phyloP scores from a whole-genome alignment of 2,797 vertebrate genomes.

The Coluber constrictor region DNA sequence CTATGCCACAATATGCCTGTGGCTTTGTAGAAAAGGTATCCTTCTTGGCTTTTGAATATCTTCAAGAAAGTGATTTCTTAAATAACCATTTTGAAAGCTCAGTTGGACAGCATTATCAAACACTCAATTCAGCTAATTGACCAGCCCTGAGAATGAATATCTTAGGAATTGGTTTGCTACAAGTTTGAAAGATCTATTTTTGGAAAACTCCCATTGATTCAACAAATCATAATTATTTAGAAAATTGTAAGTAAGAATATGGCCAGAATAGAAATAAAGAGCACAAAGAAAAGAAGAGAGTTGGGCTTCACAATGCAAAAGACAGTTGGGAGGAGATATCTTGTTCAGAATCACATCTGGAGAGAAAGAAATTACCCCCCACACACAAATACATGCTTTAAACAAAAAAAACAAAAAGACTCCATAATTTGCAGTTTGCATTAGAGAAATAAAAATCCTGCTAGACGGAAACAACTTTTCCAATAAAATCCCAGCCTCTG shows the following conservation, averaged over 20 bases:
- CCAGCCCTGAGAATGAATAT: not conserved
- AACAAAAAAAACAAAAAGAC: not conserved
- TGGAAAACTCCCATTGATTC: not conserved
- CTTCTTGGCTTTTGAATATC: not conserved
- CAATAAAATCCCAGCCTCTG: not conserved
- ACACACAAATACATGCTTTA: not conserved
- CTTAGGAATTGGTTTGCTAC: not conserved
- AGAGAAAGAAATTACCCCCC: not conserved
- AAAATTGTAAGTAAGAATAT: not conserved
- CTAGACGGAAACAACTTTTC: not conserved
- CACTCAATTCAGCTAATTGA: not conserved
- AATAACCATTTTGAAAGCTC: not conserved
- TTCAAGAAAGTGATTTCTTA: not conserved
- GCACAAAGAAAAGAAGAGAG: not conserved
- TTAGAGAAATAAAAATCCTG: not conserved
- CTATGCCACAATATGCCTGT: conserved; percentile 46
- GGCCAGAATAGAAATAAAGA: not conserved
- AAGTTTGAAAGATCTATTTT: not conserved
- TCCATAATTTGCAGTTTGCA: not conserved
- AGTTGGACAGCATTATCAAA: not conserved
- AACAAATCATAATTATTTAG: not conserved
- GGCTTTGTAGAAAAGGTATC: conserved; percentile 24
- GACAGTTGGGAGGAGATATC: not conserved
- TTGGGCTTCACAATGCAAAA: not conserved
- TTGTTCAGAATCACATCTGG: not conserved